phyloP scores from a whole-genome alignment of 2,888 invertebrate genomes.

The Drosophila peninsularis region DNA sequence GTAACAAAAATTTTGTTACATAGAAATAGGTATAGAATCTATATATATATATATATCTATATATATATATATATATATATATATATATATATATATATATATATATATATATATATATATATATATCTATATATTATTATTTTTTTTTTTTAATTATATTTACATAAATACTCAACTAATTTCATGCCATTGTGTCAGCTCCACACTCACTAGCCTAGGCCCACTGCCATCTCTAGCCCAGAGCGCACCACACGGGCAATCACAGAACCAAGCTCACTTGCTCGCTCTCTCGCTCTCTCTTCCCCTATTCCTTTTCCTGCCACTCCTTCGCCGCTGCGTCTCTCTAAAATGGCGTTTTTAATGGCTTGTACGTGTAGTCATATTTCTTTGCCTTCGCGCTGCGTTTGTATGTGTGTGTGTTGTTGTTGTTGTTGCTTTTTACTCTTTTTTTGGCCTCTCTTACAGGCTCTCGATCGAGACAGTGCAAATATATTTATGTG shows the following conservation, averaged over 20 bases:
- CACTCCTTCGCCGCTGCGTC: slow-evolving; percentile 8
- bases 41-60: not conserved
- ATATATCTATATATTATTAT: not conserved
- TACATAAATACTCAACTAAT: not conserved
- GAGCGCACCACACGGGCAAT: slow-evolving; percentile 51
- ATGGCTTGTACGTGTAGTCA: slow-evolving; percentile 79
- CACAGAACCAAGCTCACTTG: slow-evolving; percentile 49
- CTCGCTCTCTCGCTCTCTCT: slow-evolving; percentile 14
- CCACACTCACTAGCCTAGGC: not conserved
- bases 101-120: not conserved
- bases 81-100: not conserved
- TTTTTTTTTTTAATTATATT: not conserved
- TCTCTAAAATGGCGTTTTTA: slow-evolving; percentile 73
- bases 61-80: not conserved
- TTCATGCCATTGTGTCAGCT: not conserved
- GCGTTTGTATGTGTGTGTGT: slow-evolving; percentile 8
- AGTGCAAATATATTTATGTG: slow-evolving; percentile 72
- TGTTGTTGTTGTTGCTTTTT: slow-evolving; percentile 2
- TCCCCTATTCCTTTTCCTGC: slow-evolving; percentile 11
- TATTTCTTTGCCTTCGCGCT: slow-evolving; percentile 63
- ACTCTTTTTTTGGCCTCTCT: slow-evolving; percentile 38
- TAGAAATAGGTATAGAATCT: not conserved
- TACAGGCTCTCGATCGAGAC: slow-evolving; percentile 49
- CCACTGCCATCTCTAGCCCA: not conserved
- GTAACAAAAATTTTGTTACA: no score